These are phyloP conservation scores for Alosa sapidissima DNA, from an alignment of 2,797 vertebrate genomes.

Conservation along the genomic window DNA sequence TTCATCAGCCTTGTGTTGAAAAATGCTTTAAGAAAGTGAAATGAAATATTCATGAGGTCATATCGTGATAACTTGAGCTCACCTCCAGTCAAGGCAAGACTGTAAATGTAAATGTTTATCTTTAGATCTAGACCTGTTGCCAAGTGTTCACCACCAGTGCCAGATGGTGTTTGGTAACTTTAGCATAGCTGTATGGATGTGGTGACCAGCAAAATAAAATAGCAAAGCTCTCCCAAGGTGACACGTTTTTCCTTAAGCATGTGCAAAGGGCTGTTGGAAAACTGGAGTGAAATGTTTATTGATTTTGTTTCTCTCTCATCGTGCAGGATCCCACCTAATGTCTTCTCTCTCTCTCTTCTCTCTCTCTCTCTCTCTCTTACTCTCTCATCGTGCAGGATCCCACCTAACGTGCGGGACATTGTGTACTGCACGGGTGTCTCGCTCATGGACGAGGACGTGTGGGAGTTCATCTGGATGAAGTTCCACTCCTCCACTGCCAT, in stretches of 20 bases:
- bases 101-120: background rate
- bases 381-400: slow-evolving; percentile 80
- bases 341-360: background rate
- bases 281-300: background rate
- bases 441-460: slow-evolving; percentile 96
- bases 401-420: slow-evolving; percentile 93
- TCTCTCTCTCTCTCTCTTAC: background rate
- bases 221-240: background rate
- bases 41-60: too few relatives aligned
- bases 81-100: background rate
- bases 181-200: background rate
- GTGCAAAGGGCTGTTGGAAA: too few relatives aligned
- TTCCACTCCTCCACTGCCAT: slow-evolving; percentile 91
- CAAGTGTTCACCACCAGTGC: background rate
- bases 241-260: too few relatives aligned
- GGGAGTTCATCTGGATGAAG: slow-evolving; percentile 99
- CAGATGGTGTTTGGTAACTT: background rate
- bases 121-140: background rate
- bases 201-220: background rate
- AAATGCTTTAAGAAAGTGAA: too few relatives aligned
- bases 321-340: too few relatives aligned
- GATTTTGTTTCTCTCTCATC: too few relatives aligned
- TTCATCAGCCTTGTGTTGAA: background rate
- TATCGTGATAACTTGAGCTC: too few relatives aligned
- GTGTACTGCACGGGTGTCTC: slow-evolving; percentile 98